Percentiles rank a stretch among this genome's conserved stretches.
These are phyloP conservation scores for Microchirus variegatus DNA, from an alignment of 2,797 vertebrate genomes.

Conservation along the genomic window DNA sequence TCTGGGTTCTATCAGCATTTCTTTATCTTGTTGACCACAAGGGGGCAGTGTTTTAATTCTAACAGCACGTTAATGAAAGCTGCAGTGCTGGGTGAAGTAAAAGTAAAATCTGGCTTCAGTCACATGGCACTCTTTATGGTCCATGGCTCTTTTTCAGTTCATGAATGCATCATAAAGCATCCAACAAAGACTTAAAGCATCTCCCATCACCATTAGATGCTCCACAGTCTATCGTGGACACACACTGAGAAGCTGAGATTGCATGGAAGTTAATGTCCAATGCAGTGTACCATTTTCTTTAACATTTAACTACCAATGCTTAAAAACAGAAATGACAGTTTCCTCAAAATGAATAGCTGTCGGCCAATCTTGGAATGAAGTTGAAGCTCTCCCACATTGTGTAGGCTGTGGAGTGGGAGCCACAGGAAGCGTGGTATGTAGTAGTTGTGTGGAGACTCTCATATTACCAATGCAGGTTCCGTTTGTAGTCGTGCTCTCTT, in stretches of 20 bases:
- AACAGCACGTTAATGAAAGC: constrained; percentile 18
- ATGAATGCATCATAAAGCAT: constrained; percentile 4
- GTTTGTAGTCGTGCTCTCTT: constrained; percentile 19
- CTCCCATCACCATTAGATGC: no score
- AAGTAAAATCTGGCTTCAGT: constrained; percentile 32
- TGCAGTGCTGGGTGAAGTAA: constrained; percentile 7
- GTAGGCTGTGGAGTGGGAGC: constrained; percentile 56
- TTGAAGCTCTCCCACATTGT: constrained; percentile 51
- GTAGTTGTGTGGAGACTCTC: constrained; percentile 36
- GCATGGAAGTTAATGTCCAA: no score
- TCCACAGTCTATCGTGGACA: no score
- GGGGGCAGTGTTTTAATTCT: constrained; percentile 66
- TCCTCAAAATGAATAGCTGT: no score
- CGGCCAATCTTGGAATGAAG: constrained; percentile 48
- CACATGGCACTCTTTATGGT: constrained; percentile 16
- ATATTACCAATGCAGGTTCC: constrained; percentile 29
- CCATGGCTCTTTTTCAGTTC: constrained; percentile 5
- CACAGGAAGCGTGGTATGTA: constrained; percentile 37
- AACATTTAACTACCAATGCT: no score
- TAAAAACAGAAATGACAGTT: no score
- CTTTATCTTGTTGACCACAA: constrained; percentile 62
- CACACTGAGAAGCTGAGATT: no score
- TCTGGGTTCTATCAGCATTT: neutral
- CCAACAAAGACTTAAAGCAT: no score
- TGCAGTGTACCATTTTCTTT: no score